These are phyloP conservation scores for Mayetiola destructor DNA, from an alignment of 2,888 invertebrate species.

Conservation along the genomic window DNA sequence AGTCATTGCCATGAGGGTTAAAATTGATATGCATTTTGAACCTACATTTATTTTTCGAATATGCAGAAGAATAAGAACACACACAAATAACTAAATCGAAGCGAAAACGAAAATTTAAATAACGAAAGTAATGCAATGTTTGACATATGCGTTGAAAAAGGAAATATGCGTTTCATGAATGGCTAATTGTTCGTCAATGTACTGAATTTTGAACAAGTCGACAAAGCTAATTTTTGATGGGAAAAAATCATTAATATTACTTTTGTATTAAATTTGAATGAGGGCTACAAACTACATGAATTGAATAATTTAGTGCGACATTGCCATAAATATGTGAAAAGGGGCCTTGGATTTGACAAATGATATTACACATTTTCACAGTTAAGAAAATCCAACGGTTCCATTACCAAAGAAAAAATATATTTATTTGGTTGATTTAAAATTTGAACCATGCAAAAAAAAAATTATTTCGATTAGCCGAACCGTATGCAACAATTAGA, in stretches of 20 bases:
- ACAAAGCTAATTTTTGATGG: no score
- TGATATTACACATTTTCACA: slow-evolving; percentile 9
- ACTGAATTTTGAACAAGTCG: no score
- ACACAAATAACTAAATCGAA: neutral
- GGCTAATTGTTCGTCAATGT: neutral
- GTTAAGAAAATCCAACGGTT: no score
- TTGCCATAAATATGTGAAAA: no score
- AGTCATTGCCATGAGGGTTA: no score
- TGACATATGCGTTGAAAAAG: neutral
- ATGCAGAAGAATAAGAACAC: neutral
- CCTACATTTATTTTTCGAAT: neutral
- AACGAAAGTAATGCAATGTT: neutral
- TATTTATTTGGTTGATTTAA: neutral
- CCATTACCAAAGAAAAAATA: neutral
- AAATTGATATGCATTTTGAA: no score
- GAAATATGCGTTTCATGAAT: neutral
- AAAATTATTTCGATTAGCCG: neutral
- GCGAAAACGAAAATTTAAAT: no score
- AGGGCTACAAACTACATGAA: no score
- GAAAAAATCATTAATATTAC: slow-evolving; percentile 9
- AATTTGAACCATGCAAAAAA: neutral
- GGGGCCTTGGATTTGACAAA: neutral
- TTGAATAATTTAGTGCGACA: no score
- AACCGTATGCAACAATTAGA: neutral
- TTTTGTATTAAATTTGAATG: neutral